phyloP scores from a whole-genome alignment of 2,113 vertebrate genomes.

The Phylloscopus whistleri region DNA sequence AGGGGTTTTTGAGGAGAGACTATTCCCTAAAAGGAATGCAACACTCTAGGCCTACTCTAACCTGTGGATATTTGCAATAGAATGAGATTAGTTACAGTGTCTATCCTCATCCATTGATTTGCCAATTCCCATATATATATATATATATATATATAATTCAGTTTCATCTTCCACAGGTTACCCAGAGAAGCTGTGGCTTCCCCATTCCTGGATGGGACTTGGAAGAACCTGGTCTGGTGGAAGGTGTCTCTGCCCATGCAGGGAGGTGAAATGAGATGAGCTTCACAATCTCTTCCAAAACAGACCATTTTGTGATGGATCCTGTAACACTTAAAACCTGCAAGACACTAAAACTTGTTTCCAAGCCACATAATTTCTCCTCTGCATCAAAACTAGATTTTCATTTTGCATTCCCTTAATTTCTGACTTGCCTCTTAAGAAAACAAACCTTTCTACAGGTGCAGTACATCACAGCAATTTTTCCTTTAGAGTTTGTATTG shows the following conservation, averaged over 20 bases:
- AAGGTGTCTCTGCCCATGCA: neutral
- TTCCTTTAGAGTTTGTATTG: neutral
- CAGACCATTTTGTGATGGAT: neutral
- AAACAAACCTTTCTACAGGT: neutral
- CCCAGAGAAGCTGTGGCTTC: neutral
- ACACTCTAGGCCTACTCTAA: neutral
- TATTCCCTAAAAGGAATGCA: no score
- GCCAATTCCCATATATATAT: neutral
- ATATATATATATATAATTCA: neutral
- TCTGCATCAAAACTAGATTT: neutral
- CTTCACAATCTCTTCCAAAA: neutral
- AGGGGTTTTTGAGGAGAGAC: no score
- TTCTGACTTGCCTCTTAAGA: neutral
- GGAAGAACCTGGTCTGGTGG: neutral
- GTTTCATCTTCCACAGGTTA: no score
- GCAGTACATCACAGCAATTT: neutral
- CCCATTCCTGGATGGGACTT: neutral
- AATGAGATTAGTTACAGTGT: neutral
- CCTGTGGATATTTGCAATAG: neutral
- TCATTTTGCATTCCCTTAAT: neutral
- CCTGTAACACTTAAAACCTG: neutral
- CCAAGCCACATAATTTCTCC: neutral
- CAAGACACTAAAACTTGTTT: neutral
- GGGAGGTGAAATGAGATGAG: neutral
- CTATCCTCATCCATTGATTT: neutral